Base-by-base conservation (phyloP, 2,888 invertebrate species). In the Thymelicus sylvestris region DNA sequence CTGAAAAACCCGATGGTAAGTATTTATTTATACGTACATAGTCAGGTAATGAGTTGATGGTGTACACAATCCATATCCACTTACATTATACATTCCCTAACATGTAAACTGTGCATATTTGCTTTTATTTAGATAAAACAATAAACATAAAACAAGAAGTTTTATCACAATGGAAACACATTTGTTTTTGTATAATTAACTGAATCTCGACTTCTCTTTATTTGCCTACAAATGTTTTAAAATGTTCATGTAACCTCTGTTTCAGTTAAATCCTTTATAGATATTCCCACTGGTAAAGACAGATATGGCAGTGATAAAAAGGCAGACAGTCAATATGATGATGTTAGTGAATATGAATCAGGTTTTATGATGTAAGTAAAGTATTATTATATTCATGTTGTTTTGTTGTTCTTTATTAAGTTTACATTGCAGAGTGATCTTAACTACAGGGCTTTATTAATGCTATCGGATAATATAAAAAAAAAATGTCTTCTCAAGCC, bases 301-400 rank as follows among this genome's bases (percentile, higher is more conserved):
- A 5, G 59, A 44, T 65, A 59, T 7, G 7, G 19, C 5, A 61
- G 15, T n/a, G 69, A 70, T 50, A 70, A 65, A 24, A 64, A 69
- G 48, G 2, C 65, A n/a, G 69, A 70, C n/a, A 70, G 59, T 41
- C 63, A 69, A 6, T 60, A 78, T 62, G 79, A 79, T 7, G 77
- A 77, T 24, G 78, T 80, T 55, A 75, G 72, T 44, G 81, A 84
- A 74, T 87, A 73, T 78, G 81, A 83, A 71, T 81, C 81, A 59
- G 86, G 86, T 31, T 73, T 80, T 44, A 72, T 82, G 70, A 74
- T 83, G 86, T 87, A 73, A 85, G 86, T 82, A 19, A 73, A 85
- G 86, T 82, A 19, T 12, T 24, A 57, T 44, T 48, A 48, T 39
- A 24, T 31, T 55, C 1, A 0, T 15, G 31, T 57, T 67, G 55